Base-by-base conservation (phyloP, 2,797 vertebrate species). In the Leontopithecus rosalia region DNA sequence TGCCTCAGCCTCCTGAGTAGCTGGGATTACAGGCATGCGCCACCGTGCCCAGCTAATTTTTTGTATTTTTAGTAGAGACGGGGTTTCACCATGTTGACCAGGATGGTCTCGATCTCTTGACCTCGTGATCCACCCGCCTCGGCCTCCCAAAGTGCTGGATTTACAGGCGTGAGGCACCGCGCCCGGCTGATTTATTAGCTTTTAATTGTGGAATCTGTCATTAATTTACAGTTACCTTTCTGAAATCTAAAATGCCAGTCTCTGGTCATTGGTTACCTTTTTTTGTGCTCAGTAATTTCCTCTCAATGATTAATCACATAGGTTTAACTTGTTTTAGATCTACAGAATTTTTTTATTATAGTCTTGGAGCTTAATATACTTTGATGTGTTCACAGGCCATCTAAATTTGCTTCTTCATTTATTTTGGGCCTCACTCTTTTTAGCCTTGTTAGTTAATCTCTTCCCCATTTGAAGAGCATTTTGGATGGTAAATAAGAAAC, bases 361-460 rank as follows among this genome's bases (percentile, higher is more conserved):
- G 33, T n/a, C n/a, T 88, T 89, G 43, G 67, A 96, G 30, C 88
- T 85, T 57, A 92, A 90, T 43, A n/a, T 55, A 28, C 1, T 79
- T 77, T 90, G 77, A 77, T 86, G 64, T 92, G 30, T 75, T 28
- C 9, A 81, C 10, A 91, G 61, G 43, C 36, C 55, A 80, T 48
- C 20, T 83, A 67, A 89, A 58, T 72, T 61, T 58, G 64, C 92
- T 84, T 94, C 55, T 95, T 85, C 58, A 91, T 90, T 96, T 50
- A 80, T 88, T 24, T 90, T 92, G 64, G 72, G 33, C 46, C 28
- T 73, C 24, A 55, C 11, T 82, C 64, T 70, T 96, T 87, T 95
- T 95, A 97, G 77, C 17, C 33, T 93, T 94, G 52, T 84, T 84
- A 87, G 67, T 73, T 91, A 90, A 82, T 79, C 48, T 92, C 24